Conservation (phyloP, 2,888 invertebrate genomes). For the Oscheius onirici region DNA sequence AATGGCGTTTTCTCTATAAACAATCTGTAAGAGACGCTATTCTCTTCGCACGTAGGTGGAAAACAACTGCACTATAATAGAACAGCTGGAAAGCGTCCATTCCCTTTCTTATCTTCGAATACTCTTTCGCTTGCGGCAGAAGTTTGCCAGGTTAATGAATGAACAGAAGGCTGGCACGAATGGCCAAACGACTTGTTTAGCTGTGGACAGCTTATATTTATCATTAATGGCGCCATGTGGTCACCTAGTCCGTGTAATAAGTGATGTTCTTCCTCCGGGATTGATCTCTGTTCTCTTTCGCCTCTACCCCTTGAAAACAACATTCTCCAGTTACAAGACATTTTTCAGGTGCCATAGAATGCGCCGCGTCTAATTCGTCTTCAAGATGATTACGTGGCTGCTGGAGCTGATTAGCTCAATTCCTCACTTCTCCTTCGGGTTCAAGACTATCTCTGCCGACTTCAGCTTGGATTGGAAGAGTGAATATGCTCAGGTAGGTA, state of each 20-base stretch:
- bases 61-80: too few relatives aligned
- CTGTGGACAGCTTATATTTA: slow-evolving; percentile 11
- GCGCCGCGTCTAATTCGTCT: not conserved
- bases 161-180: too few relatives aligned
- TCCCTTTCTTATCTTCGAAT: not conserved
- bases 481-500: slow-evolving; percentile 58
- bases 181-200: not conserved
- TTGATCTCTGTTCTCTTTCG: slow-evolving; percentile 10
- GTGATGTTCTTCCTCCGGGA: slow-evolving; percentile 12
- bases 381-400: slow-evolving; percentile 5
- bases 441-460: slow-evolving; percentile 51
- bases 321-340: not conserved
- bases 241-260: slow-evolving; percentile 25
- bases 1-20: too few relatives aligned
- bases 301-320: not conserved
- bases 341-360: not conserved
- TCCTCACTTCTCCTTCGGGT: slow-evolving; percentile 62
- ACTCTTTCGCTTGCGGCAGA: not conserved
- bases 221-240: slow-evolving; percentile 30
- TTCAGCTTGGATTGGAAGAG: slow-evolving; percentile 57
- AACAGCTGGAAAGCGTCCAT: too few relatives aligned
- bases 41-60: too few relatives aligned
- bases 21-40: too few relatives aligned
- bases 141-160: not conserved
- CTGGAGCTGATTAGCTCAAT: slow-evolving; percentile 45